Base-by-base conservation (phyloP, 2,797 vertebrate genomes). In the Poecilia gillii region DNA sequence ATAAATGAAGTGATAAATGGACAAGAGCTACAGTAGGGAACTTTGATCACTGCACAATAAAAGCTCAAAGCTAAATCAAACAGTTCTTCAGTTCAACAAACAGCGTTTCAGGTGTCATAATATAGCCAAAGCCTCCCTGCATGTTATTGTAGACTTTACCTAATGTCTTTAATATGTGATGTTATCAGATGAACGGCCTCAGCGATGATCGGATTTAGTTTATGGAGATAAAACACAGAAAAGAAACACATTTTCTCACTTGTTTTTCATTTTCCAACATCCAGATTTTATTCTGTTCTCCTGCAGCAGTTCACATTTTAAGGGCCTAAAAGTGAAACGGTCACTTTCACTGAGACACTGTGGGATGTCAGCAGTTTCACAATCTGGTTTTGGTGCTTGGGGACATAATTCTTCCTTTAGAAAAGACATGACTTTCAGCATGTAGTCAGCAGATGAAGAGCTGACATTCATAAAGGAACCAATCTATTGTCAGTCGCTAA, bases 1-100 rank as follows among this genome's bases (percentile, higher is more conserved):
- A 70, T 13, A 43, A 70, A 70, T n/a, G 66, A 70, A n/a, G 36
- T 70, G 39, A 70, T 5, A 43, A 68, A 68, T 68, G 64, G 36
- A 39, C 18, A 39, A 66, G 62, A 66, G 16, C 62, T 39, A 23
- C 62, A 66, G 33, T 2, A 23, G 64, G 12, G 23, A 70, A 70
- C 41, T 45, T 70, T 70, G 68, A 70, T 70, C 23, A 14, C 25
- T 28, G 68, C 68, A n/a, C 68, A 70, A 43, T 70, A 43, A 70
- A 70, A 70, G 23, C 68, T n/a, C 23, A 68, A 2, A 25, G 20
- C 39, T 25, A 41, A 70, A 13, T n/a, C 66, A 41, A 23, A 1
- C 23, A 43, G 64, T 23, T 5, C 8, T 41, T 23, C 36, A 11
- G 66, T n/a, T 66, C 62, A 36, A 9, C 62, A 51, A 66, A 68